Conservation (phyloP, 2,113 vertebrate genomes). For the Nibea albiflora region DNA sequence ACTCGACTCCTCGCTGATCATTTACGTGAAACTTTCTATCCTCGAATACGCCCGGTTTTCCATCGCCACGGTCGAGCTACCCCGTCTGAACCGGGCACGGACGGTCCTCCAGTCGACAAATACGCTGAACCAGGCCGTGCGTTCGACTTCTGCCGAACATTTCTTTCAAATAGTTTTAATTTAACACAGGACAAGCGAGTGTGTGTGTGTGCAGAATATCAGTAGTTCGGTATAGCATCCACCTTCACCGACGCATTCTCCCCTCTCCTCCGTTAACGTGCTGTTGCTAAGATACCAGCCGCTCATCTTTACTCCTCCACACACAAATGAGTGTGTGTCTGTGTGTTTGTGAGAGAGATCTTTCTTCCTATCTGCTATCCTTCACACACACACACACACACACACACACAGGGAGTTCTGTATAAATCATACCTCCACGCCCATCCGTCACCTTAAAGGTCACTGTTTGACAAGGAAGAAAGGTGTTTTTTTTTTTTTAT, state of each 20-base stretch:
- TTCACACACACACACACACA: conserved; percentile 30
- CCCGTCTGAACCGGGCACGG: too few relatives aligned
- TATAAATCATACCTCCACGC: conserved; percentile 46
- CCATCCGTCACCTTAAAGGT: conserved; percentile 47
- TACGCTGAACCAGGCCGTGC: too few relatives aligned
- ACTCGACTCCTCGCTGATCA: too few relatives aligned
- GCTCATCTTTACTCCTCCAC: conserved; percentile 69
- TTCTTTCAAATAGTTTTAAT: too few relatives aligned
- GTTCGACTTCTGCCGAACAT: too few relatives aligned
- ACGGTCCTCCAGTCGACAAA: too few relatives aligned
- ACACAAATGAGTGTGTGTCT: conserved; percentile 34
- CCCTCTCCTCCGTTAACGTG: conserved; percentile 68
- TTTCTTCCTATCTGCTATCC: conserved; percentile 22
- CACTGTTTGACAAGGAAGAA: conserved; percentile 40
- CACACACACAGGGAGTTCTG: conserved; percentile 15
- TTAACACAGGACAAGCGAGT: not conserved
- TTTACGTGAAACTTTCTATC: too few relatives aligned
- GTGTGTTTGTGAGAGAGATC: conserved; percentile 25
- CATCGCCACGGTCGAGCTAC: too few relatives aligned
- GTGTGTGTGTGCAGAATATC: conserved; percentile 4
- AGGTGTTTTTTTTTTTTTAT: not conserved
- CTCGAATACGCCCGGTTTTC: too few relatives aligned
- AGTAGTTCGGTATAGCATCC: conserved; percentile 56
- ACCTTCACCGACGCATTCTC: conserved; percentile 61
- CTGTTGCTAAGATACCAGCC: conserved; percentile 80